Percentiles rank a stretch among this genome's conserved stretches.
Conservation (phyloP, 64 coral and sea anemone genomes). For the Montipora efflorescens region DNA sequence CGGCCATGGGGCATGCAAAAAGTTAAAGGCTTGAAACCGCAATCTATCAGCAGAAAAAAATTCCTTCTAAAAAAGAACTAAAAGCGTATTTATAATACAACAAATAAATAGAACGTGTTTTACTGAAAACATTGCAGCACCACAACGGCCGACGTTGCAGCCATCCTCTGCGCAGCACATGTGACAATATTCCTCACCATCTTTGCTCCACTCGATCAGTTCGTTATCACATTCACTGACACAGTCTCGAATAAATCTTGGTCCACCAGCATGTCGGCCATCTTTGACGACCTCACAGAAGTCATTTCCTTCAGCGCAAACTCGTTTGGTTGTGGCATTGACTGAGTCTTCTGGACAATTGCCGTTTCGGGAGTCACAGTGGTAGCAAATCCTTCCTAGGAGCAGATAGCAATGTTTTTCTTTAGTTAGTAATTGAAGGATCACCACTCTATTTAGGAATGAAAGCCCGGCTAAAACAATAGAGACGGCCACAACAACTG, state of each 20-base stretch:
- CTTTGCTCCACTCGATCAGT: slow-evolving; percentile 10
- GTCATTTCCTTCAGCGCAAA: slow-evolving; percentile 22
- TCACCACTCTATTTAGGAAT: neutral
- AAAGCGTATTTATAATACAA: neutral
- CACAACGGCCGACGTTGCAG: slow-evolving; percentile 27
- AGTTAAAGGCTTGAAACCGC: no score
- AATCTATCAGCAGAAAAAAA: neutral
- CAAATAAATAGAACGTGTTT: neutral
- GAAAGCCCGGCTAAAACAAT: no score
- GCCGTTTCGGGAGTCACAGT: slow-evolving; percentile 34
- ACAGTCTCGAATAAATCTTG: slow-evolving; percentile 20
- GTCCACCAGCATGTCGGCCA: slow-evolving; percentile 19
- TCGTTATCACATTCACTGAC: slow-evolving; percentile 38
- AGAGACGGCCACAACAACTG: no score
- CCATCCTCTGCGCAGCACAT: slow-evolving; percentile 24
- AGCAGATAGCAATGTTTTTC: neutral
- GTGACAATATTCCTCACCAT: slow-evolving; percentile 29
- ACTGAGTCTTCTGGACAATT: slow-evolving; percentile 23
- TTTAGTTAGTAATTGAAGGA: neutral
- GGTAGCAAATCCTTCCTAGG: slow-evolving; percentile 23
- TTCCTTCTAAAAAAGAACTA: neutral
- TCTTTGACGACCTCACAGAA: slow-evolving; percentile 29
- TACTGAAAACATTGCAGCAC: neutral
- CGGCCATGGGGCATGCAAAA: no score
- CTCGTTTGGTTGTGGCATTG: neutral